Percentiles rank a stretch among this genome's conserved stretches.
Conservation (phyloP, 1,140 invertebrate genomes). For the Penaeus japonicus region DNA sequence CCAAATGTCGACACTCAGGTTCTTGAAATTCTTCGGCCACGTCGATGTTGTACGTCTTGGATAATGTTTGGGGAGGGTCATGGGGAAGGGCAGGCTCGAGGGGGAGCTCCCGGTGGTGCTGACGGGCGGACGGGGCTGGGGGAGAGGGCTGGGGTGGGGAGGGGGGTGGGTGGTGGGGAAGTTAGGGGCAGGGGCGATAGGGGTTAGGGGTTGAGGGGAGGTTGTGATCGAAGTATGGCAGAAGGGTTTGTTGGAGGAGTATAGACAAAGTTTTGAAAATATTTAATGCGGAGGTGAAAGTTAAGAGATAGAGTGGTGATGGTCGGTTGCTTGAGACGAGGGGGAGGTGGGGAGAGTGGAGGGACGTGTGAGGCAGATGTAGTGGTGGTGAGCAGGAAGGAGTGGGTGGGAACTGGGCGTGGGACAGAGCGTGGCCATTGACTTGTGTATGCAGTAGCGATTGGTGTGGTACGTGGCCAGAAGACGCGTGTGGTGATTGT, state of each 20-base stretch:
- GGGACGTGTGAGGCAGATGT: not conserved
- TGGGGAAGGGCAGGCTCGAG: not conserved
- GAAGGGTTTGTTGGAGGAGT: not conserved
- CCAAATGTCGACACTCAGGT: conserved; percentile 52
- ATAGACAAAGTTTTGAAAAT: not conserved
- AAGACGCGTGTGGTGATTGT: too few relatives aligned
- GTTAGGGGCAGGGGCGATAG: not conserved
- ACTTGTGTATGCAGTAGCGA: too few relatives aligned
- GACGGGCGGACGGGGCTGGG: not conserved
- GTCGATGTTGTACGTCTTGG: conserved; percentile 49
- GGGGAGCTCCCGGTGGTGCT: too few relatives aligned
- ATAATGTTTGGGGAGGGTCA: conserved; percentile 39
- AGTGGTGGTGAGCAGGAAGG: not conserved
- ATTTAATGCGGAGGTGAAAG: too few relatives aligned
- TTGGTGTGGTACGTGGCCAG: too few relatives aligned
- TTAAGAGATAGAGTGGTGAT: too few relatives aligned
- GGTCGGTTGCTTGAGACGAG: too few relatives aligned
- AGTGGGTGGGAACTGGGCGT: not conserved
- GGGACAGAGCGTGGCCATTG: not conserved
- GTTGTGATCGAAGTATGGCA: not conserved
- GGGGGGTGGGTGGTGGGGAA: not conserved
- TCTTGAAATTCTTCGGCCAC: conserved; percentile 51
- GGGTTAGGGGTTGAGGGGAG: not conserved
- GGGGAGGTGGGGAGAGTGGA: not conserved
- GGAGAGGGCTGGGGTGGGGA: not conserved